Evolutionary conservation across 2,797 vertebrate genomes (phyloP), one percentile per base, ranked within the genome.

Genomic region (Gobionotothen gibberifrons): DNA sequence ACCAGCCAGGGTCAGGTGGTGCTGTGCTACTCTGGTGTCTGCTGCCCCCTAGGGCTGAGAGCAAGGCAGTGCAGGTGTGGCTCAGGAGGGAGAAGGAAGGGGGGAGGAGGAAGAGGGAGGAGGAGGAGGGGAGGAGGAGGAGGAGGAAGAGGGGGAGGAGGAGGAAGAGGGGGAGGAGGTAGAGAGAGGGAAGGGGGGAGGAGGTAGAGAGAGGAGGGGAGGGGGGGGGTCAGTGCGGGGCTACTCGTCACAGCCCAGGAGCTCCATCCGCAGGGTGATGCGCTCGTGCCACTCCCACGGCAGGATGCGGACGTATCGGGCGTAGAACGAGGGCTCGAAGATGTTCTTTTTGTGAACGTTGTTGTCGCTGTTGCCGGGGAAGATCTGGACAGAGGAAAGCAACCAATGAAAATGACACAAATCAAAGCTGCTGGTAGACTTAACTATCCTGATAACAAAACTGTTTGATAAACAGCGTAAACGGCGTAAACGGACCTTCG

Each of bases 251-350:
- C 97, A 99, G 80, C 98, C 98, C 81, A 99, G 94, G 51, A 99
- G 96, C 92, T 99, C 98, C 91, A 98, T 89, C 0, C 98, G 94
- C 83, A 99, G 91, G 43, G 98, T 99, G 94, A 99, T 98, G 65
- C 94, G 94, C 72, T 96, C 96, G 67, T 99, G 96, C 98, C 98
- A 99, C 71, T 96, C 94, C 93, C 97, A 96, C 0, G 98, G 98
- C 87, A 97, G 90, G 81, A 99, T 74, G 51, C 98, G 97, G 39
- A 99, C 87, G 0, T 93, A 98, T 43, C 95, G 96, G 7, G 95
- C 90, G 0, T 89, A 90, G 92, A 99, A 91, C 19, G 97, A 92
- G 0, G 90, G 90, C 0, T 97, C 96, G 0, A 99, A 97, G 57
- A 97, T 54, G 0, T 99, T 99, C 93, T 95, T 98, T 92, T 97